phyloP scores from a whole-genome alignment of 2,113 vertebrate species.

The Ramphastos sulfuratus region DNA sequence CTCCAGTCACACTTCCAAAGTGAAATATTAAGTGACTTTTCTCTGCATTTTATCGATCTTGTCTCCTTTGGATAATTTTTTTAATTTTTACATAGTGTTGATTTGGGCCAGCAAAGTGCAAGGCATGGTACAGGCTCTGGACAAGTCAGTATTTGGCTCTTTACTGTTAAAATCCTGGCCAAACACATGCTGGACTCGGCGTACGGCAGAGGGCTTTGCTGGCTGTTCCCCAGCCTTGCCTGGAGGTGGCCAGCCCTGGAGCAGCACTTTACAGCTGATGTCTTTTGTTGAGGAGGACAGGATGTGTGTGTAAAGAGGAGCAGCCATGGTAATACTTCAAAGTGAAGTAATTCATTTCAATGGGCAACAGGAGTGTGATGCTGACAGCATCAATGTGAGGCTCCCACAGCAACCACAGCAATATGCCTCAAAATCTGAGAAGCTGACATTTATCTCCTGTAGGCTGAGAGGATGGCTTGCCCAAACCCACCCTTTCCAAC shows the following conservation, averaged over 20 bases:
- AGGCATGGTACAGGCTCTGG: not conserved
- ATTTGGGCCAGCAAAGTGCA: not conserved
- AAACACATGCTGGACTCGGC: not conserved
- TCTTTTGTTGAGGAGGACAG: not conserved
- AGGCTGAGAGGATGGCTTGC: not conserved
- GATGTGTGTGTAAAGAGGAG: slow-evolving; percentile 17
- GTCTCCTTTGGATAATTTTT: not conserved
- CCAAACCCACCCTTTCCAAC: not conserved
- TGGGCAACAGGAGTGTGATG: not conserved
- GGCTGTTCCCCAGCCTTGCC: slow-evolving; percentile 4
- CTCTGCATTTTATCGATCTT: not conserved
- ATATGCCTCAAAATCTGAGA: not conserved
- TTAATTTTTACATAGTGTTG: not conserved
- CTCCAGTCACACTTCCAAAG: not conserved
- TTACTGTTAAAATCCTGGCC: not conserved
- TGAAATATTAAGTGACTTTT: not conserved
- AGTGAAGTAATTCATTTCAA: not conserved
- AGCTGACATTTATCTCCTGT: not conserved
- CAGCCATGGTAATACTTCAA: not conserved
- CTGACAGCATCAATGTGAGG: not conserved
- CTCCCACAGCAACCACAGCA: not conserved
- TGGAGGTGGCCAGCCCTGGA: not conserved
- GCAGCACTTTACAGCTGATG: not conserved
- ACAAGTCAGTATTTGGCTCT: not conserved
- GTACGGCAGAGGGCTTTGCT: not conserved